Conservation (phyloP, 1,140 invertebrate species). For the Saccostrea glomerata region DNA sequence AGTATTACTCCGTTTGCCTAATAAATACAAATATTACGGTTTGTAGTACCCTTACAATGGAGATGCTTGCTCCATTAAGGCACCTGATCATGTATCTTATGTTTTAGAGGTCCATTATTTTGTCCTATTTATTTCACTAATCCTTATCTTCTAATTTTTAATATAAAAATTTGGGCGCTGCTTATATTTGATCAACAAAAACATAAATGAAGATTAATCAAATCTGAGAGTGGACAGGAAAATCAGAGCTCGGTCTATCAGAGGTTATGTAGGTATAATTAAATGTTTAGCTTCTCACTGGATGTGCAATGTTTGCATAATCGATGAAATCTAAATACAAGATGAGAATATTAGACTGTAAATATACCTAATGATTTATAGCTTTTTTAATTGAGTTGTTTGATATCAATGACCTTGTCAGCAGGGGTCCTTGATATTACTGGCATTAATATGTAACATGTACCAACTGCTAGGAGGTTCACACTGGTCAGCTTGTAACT, state of each 20-base stretch:
- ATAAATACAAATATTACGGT: no score
- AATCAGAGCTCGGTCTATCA: neutral
- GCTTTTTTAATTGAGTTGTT: constrained; percentile 15
- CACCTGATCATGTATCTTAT: no score
- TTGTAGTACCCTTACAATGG: no score
- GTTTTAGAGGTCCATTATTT: no score
- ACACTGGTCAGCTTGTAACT: neutral
- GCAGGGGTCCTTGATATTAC: neutral
- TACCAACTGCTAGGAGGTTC: neutral
- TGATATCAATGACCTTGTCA: neutral
- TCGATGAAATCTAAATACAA: neutral
- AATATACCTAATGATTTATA: constrained; percentile 30
- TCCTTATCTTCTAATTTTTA: no score
- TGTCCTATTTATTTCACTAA: no score
- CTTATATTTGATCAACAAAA: no score
- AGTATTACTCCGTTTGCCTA: no score
- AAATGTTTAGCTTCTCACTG: constrained; percentile 5
- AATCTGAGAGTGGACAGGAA: no score
- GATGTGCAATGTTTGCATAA: constrained; percentile 11
- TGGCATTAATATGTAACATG: neutral
- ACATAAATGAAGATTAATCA: no score
- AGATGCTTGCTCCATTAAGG: no score
- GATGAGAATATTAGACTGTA: constrained; percentile 16
- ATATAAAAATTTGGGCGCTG: no score
- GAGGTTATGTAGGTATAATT: constrained; percentile 27